Evolutionary conservation across 2,797 vertebrate species (phyloP).

Genomic region (Octomys mimax): DNA sequence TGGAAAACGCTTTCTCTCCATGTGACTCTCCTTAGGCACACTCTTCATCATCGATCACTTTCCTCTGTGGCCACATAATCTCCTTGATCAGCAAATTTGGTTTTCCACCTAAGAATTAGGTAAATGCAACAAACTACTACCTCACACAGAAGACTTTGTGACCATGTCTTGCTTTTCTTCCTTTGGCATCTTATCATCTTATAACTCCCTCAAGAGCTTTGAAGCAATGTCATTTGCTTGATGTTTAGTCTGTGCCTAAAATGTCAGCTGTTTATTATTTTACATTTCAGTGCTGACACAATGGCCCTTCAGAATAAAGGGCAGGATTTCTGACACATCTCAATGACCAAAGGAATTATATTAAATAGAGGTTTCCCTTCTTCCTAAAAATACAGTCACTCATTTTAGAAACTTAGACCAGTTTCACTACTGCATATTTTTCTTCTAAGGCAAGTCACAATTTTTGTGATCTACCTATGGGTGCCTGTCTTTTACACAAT

Average conservation of each 20-base stretch:
- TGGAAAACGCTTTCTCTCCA: neutral
- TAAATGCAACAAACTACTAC: neutral
- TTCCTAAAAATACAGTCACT: constrained; percentile 68
- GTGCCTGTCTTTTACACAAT: neutral
- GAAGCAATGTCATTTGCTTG: constrained; percentile 68
- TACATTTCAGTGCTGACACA: constrained; percentile 77
- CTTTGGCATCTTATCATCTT: constrained; percentile 40
- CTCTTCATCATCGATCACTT: too few species aligned
- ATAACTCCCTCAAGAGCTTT: constrained; percentile 63
- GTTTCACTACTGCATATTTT: constrained; percentile 70
- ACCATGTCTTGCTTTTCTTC: constrained; percentile 27
- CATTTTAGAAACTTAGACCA: constrained; percentile 57
- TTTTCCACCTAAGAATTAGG: neutral
- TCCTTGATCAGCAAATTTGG: too few species aligned
- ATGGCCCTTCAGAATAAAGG: constrained; percentile 77
- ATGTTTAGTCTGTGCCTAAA: constrained; percentile 81
- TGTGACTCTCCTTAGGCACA: too few species aligned
- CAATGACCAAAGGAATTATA: constrained; percentile 71
- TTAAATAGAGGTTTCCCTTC: constrained; percentile 74
- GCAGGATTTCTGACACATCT: constrained; percentile 75
- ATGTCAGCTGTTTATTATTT: constrained; percentile 84
- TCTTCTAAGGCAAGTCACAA: constrained; percentile 37
- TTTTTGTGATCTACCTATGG: constrained; percentile 50
- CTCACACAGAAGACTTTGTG: neutral
- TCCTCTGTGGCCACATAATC: too few species aligned